Evolutionary conservation across 2,888 invertebrate genomes (phyloP).

Genomic region (Lithophane socia): DNA sequence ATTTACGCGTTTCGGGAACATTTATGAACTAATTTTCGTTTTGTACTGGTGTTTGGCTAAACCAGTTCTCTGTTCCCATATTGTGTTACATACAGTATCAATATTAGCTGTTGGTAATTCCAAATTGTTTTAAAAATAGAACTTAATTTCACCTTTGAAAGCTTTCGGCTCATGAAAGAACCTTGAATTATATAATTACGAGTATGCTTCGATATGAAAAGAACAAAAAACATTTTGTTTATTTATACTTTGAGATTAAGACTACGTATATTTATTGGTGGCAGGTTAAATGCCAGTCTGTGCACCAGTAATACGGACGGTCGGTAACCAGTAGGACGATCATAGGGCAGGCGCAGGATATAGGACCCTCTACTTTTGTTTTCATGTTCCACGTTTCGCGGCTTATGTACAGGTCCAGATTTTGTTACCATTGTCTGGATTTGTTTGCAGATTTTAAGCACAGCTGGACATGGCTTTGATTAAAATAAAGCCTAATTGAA

Average conservation of each 20-base stretch:
- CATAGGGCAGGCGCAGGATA: neutral
- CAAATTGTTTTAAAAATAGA: neutral
- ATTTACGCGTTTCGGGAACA: slow-evolving; percentile 48
- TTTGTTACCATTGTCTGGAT: slow-evolving; percentile 20
- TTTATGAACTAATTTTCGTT: slow-evolving; percentile 42
- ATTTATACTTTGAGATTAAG: neutral
- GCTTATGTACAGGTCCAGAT: slow-evolving; percentile 9
- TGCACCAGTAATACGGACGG: neutral
- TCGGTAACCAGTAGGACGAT: too few relatives aligned
- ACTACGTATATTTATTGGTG: neutral
- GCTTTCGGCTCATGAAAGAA: neutral
- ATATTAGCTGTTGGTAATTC: neutral
- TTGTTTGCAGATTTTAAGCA: slow-evolving; percentile 31
- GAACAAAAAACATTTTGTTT: neutral
- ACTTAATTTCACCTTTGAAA: neutral
- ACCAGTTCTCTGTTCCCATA: neutral
- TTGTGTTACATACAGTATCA: neutral
- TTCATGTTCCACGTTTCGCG: neutral
- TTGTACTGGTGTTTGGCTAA: slow-evolving; percentile 25
- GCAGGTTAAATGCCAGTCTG: neutral
- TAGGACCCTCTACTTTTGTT: neutral
- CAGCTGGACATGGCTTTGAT: slow-evolving; percentile 23
- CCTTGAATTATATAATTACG: neutral
- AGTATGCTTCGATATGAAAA: neutral
- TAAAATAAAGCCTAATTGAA: slow-evolving; percentile 1